A percentile compares a stretch with the other conserved stretches of the same genome.
Evolutionary conservation across 2,113 vertebrate species (phyloP).

Genomic region (Dryoscopus gambensis): DNA sequence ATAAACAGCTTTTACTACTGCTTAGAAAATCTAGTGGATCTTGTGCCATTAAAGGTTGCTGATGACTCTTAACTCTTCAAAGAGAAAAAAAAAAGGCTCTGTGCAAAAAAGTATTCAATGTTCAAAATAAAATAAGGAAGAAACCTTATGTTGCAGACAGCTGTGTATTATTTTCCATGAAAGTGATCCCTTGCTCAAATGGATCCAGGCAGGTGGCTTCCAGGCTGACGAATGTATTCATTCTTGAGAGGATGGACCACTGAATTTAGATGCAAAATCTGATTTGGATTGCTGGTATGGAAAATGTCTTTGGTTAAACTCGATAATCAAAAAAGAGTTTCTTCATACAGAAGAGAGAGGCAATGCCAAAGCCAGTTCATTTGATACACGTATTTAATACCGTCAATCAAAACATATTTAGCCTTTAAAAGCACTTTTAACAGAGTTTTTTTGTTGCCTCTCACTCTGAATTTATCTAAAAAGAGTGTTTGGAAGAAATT

Average conservation of each 20-base stretch:
- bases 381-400: neutral
- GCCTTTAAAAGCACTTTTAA: neutral
- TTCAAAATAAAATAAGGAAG: neutral
- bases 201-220: rapidly evolving
- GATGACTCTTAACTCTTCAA: neutral
- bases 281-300: neutral
- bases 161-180: neutral
- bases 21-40: neutral
- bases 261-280: neutral
- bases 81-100: neutral
- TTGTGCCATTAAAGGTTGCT: neutral
- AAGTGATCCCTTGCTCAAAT: neutral
- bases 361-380: neutral
- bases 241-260: neutral
- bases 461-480: neutral
- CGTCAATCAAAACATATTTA: neutral
- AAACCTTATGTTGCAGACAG: neutral
- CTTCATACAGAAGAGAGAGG: neutral
- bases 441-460: neutral
- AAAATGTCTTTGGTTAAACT: neutral
- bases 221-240: neutral
- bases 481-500: neutral
- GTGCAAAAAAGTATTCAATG: neutral
- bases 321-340: too few species aligned
- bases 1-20: neutral